Evolutionary conservation across 2,888 invertebrate genomes (phyloP).

Genomic region (Pristionchus fissidentatus): DNA sequence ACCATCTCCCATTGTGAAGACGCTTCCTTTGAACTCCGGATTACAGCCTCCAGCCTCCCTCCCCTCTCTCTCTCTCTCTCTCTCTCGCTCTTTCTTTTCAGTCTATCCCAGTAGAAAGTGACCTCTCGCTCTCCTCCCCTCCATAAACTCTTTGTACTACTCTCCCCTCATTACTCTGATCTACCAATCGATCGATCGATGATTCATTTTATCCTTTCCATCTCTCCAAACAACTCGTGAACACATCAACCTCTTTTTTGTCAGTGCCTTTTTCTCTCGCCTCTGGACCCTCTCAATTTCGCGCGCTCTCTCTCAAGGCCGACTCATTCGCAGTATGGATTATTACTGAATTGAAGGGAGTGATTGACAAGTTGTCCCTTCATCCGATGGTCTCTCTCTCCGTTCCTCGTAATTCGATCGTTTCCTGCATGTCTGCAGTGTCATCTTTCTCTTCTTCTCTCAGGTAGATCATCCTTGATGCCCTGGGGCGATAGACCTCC

Average conservation of each 20-base stretch:
- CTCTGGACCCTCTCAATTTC: background rate
- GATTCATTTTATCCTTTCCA: background rate
- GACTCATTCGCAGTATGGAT: constrained; percentile 23
- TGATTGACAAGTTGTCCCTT: background rate
- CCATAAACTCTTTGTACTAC: background rate
- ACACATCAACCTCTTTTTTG: constrained; percentile 11
- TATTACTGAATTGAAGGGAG: constrained; percentile 16
- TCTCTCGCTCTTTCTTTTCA: background rate
- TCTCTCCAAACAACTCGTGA: background rate
- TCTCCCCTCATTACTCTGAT: background rate
- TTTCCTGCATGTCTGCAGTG: constrained; percentile 20
- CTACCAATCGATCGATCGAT: background rate
- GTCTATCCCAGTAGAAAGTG: constrained; percentile 11
- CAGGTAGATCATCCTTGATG: constrained; percentile 12
- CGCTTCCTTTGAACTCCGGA: constrained; percentile 8
- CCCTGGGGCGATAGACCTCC: constrained; percentile 13
- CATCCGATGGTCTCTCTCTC: too few relatives aligned
- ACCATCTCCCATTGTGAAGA: too few relatives aligned
- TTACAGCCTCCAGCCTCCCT: background rate
- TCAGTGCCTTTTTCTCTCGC: background rate
- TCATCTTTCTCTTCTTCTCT: too few relatives aligned
- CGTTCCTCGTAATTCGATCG: constrained; percentile 7
- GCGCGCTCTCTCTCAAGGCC: constrained; percentile 16
- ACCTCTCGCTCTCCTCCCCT: background rate
- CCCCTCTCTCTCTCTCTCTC: background rate